Evolutionary conservation across 2,888 invertebrate genomes (phyloP).

Genomic region (Drosophila recens): DNA sequence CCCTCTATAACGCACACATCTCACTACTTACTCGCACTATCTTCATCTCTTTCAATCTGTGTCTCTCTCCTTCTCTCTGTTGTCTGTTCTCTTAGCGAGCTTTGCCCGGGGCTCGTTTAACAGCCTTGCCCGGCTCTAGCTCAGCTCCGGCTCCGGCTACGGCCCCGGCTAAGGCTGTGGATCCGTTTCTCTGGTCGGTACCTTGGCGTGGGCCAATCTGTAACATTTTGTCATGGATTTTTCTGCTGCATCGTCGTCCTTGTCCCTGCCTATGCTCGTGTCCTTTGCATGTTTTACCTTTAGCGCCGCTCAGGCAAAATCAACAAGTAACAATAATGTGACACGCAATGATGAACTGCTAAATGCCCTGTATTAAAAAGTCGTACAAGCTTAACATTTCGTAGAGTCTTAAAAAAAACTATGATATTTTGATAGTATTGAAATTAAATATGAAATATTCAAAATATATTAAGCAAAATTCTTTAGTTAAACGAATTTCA

Average conservation of each 20-base stretch:
- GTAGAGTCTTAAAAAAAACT: background rate
- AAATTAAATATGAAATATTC: too few relatives aligned
- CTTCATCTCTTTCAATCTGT: background rate
- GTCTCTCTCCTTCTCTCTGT: background rate
- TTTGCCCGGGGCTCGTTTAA: slow-evolving; percentile 60
- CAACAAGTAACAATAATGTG: slow-evolving; percentile 57
- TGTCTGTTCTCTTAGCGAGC: slow-evolving; percentile 34
- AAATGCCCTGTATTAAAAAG: slow-evolving; percentile 12
- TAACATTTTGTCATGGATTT: slow-evolving; percentile 72
- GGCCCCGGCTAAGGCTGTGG: slow-evolving; percentile 18
- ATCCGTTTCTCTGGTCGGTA: slow-evolving; percentile 20
- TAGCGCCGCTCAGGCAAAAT: slow-evolving; percentile 46
- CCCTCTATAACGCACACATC: background rate
- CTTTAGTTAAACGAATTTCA: too few relatives aligned
- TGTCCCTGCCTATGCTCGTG: slow-evolving; percentile 31
- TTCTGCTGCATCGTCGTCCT: slow-evolving; percentile 31
- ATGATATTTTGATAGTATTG: too few relatives aligned
- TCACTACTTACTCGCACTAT: slow-evolving; percentile 2
- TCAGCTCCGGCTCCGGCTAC: slow-evolving; percentile 5
- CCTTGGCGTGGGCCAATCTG: slow-evolving; percentile 66
- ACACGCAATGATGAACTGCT: background rate
- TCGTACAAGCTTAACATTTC: too few relatives aligned
- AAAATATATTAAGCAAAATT: too few relatives aligned
- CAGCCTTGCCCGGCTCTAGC: slow-evolving; percentile 41
- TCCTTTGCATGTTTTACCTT: slow-evolving; percentile 66